These are phyloP conservation scores for Cygnus olor DNA, from an alignment of 2,797 vertebrate species.

Conservation along the genomic window DNA sequence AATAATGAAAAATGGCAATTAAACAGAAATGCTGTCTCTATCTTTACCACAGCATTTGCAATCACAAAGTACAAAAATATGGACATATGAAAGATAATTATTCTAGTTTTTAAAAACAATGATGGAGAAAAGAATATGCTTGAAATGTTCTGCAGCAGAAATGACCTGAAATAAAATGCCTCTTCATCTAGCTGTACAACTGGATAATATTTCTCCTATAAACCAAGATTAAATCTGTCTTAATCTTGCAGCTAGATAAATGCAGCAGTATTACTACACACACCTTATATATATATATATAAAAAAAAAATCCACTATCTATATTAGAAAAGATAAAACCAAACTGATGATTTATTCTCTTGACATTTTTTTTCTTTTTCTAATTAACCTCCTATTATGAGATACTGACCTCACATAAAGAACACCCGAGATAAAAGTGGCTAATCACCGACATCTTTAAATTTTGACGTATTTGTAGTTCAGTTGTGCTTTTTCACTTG, in stretches of 20 bases:
- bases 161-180: not conserved
- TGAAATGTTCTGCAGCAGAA: not conserved
- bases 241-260: not conserved
- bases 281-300: not conserved
- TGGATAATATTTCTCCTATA: not conserved
- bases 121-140: not conserved
- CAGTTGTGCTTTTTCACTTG: slow-evolving; percentile 16
- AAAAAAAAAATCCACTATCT: not conserved
- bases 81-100: not conserved
- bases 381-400: slow-evolving; percentile 65
- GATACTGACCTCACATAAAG: slow-evolving; percentile 42
- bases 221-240: not conserved
- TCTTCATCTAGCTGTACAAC: not conserved
- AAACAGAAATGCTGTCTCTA: not conserved
- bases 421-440: slow-evolving; percentile 49
- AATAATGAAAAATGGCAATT: slow-evolving; percentile 19
- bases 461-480: slow-evolving; percentile 56
- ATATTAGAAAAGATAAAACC: slow-evolving; percentile 7
- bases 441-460: slow-evolving; percentile 38
- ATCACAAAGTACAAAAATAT: not conserved
- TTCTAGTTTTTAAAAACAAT: not conserved
- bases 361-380: slow-evolving; percentile 65
- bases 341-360: slow-evolving; percentile 40
- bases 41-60: not conserved
- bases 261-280: not conserved